Conservation (phyloP, 2,888 invertebrate species). For the Drosophila percnosoma region DNA sequence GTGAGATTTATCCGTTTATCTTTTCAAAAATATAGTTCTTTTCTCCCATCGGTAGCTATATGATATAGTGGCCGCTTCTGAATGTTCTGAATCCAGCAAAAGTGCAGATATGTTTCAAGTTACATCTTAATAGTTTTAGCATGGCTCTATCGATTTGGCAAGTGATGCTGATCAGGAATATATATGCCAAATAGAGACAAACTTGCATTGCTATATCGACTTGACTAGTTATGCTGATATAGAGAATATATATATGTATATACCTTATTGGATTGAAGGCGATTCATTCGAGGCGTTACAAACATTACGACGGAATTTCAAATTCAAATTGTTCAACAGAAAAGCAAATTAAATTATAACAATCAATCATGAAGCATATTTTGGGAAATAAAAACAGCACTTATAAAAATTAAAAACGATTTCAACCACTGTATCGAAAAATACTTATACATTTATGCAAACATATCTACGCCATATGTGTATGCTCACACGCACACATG, state of each 20-base stretch:
- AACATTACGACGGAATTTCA: neutral
- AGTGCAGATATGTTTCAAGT: neutral
- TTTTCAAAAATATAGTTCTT: neutral
- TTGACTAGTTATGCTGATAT: neutral
- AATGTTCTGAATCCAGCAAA: neutral
- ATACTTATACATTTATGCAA: neutral
- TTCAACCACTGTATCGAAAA: slow-evolving; percentile 9
- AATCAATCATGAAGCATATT: neutral
- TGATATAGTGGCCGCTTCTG: too few relatives aligned
- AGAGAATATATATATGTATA: neutral
- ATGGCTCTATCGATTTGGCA: neutral
- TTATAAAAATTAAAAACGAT: slow-evolving; percentile 5
- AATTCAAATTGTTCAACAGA: neutral
- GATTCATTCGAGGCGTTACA: neutral
- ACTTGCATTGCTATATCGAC: neutral
- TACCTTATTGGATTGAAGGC: neutral
- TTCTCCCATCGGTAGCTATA: neutral
- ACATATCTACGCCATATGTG: neutral
- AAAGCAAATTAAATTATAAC: neutral
- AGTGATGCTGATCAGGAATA: neutral
- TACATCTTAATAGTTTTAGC: neutral
- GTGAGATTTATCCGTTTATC: neutral
- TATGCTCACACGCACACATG: neutral
- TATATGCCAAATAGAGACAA: neutral
- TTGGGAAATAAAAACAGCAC: neutral